Evolutionary conservation across 1,140 invertebrate species (phyloP), one percentile per base, ranked within the genome.

Genomic region (Archivesica marissinica): DNA sequence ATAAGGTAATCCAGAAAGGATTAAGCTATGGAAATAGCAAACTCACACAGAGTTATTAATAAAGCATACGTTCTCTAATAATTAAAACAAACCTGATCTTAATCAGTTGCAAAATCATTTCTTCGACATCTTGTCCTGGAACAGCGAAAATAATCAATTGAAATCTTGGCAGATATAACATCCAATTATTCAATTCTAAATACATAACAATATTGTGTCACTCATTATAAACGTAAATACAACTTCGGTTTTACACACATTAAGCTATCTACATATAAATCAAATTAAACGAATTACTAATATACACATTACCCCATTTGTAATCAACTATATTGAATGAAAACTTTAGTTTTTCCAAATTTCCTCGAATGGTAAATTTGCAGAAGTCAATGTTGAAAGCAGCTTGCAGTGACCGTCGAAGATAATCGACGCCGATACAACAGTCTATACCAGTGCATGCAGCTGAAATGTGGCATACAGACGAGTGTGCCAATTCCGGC

Each of bases 371-470:
- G 15, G 28, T 44, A 33, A 59, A 77, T 13, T 59, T 77, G 35
- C 75, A 77, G 33, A 77, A 77, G 38, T 77, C 75, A 59, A 77
- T 59, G 17, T 4, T 20, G 38, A 77, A 77, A 9, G 41, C n/a
- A 3, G 54, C 50, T 23, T 77, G 75, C 9, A 77, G 11, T 20
- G 75, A 54, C 9, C 75, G 50, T 59, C 38, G 33, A 3, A 77
- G 75, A 33, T 15, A 77, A n/a, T 56, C 52, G 7, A 77, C 52
- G n/a, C 4, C 6, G 4, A 77, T 28, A 61, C 75, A 77, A 54
- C 75, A 77, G 75, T 77, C 75, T n/a, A 77, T 2, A 1, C 52
- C 2, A 15, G 47, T 75, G 30, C 70, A 75, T 20, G 39, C 11
- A 23, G 20, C 15, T 13, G 41, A 3, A 9, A 75, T 28, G 33